phyloP scores from a whole-genome alignment of 2,888 invertebrate genomes.

The Nomada fabriciana region DNA sequence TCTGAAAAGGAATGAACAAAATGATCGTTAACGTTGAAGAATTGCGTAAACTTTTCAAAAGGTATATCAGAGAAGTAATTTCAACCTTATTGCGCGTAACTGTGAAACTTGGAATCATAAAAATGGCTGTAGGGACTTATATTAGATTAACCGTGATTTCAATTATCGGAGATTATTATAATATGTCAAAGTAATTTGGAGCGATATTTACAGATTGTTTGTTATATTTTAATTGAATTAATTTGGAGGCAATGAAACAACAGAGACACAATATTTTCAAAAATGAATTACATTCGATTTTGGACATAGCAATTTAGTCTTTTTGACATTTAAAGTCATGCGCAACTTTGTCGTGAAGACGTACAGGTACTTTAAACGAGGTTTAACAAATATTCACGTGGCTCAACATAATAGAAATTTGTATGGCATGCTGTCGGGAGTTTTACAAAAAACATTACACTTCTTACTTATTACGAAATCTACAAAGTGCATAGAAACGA shows the following conservation, averaged over 20 bases:
- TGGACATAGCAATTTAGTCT: neutral
- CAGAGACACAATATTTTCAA: neutral
- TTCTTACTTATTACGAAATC: too few relatives aligned
- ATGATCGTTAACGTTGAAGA: neutral
- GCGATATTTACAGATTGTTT: too few relatives aligned
- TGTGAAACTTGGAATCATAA: too few relatives aligned
- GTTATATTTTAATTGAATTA: neutral
- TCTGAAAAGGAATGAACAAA: conserved; percentile 16
- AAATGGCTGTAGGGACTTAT: too few relatives aligned
- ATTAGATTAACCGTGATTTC: too few relatives aligned
- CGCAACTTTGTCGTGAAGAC: neutral
- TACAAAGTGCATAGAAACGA: neutral
- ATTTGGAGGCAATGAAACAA: neutral
- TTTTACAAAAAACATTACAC: neutral
- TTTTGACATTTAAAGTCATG: neutral
- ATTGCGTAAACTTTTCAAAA: neutral
- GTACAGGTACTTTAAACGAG: neutral
- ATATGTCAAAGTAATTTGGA: too few relatives aligned
- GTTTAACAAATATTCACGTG: neutral
- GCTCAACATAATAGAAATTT: neutral
- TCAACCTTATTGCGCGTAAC: too few relatives aligned
- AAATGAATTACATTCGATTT: neutral
- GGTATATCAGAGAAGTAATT: too few relatives aligned
- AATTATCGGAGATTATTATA: too few relatives aligned
- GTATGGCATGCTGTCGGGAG: neutral